phyloP scores from a whole-genome alignment of 1,140 invertebrate species.

The Zaprionus africanus region DNA sequence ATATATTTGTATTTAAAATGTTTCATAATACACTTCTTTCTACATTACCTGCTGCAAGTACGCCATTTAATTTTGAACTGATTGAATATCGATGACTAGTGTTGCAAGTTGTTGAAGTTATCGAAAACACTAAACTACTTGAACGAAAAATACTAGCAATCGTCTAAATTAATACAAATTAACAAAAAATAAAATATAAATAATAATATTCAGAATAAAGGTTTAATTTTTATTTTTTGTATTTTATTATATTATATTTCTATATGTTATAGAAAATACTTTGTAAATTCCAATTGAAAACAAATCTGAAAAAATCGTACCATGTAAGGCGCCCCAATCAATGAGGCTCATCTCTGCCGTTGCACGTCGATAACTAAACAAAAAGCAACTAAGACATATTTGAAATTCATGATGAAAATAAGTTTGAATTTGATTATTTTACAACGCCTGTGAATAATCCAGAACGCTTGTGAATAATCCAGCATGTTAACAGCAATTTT shows the following conservation, averaged over 20 bases:
- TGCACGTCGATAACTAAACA: not conserved
- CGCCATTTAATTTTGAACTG: not conserved
- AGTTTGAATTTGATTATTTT: slow-evolving; percentile 13
- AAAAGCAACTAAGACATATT: not conserved
- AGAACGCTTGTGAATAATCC: slow-evolving; percentile 8
- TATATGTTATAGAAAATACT: no score
- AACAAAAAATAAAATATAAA: no score
- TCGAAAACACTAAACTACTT: not conserved
- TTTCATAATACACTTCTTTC: not conserved
- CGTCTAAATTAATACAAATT: not conserved
- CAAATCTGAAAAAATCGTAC: not conserved
- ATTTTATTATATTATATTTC: not conserved
- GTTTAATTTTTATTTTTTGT: no score
- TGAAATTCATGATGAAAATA: not conserved
- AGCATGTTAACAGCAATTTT: slow-evolving; percentile 24
- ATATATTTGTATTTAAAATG: not conserved
- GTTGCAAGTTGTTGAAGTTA: not conserved
- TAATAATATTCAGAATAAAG: no score
- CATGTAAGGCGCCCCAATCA: not conserved
- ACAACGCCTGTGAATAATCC: not conserved
- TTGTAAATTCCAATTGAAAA: no score
- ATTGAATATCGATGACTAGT: not conserved
- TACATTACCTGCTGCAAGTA: not conserved
- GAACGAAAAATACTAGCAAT: not conserved
- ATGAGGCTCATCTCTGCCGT: not conserved